Conservation (phyloP, 2,797 vertebrate species). For the Siniperca obscura region DNA sequence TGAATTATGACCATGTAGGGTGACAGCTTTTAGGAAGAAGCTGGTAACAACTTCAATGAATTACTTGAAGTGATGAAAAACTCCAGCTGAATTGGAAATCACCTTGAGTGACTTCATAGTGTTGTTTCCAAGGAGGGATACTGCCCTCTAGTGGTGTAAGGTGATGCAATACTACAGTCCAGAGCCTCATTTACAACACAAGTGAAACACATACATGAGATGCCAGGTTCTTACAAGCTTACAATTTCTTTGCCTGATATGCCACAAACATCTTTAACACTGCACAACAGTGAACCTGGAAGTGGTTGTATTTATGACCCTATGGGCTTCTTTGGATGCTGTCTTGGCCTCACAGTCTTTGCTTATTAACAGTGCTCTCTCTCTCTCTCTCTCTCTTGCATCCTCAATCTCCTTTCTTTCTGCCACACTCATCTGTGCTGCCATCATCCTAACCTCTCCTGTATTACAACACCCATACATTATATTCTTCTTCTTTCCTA, state of each 20-base stretch:
- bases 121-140: slow-evolving; percentile 11
- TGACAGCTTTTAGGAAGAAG: slow-evolving; percentile 7
- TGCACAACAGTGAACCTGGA: not conserved
- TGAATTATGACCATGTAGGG: not conserved
- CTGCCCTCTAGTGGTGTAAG: slow-evolving; percentile 74
- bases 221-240: not conserved
- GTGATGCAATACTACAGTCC: not conserved
- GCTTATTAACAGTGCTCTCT: slow-evolving; percentile 54
- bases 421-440: not conserved
- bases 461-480: not conserved
- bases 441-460: not conserved
- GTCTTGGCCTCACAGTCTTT: slow-evolving; percentile 57
- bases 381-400: slow-evolving; percentile 10
- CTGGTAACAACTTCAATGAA: not conserved
- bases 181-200: not conserved
- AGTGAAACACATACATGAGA: not conserved
- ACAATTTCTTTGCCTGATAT: not conserved
- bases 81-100: slow-evolving; percentile 21
- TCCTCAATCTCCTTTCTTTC: slow-evolving; percentile 18
- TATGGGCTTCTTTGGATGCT: slow-evolving; percentile 1
- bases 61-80: slow-evolving; percentile 14
- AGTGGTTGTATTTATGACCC: not conserved
- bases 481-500: not conserved
- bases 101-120: not conserved
- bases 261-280: slow-evolving; percentile 1